These are phyloP conservation scores for Ecliptopera silaceata DNA, from an alignment of 2,888 invertebrate genomes.

Conservation along the genomic window DNA sequence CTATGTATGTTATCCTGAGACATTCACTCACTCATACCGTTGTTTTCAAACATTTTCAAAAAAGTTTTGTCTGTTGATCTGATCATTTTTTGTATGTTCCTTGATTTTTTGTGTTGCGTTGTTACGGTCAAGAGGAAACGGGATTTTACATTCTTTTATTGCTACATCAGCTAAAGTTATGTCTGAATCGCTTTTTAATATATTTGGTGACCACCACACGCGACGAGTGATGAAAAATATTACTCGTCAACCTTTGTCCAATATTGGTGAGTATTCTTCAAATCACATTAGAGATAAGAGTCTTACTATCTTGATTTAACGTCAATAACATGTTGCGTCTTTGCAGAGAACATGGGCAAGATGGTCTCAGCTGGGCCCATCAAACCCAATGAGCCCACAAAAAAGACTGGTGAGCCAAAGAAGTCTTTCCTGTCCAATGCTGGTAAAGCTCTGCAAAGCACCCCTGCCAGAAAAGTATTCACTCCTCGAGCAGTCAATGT, in stretches of 20 bases:
- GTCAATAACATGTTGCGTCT: background rate
- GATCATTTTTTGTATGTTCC: no score
- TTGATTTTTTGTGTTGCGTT: no score
- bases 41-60: no score
- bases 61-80: no score
- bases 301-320: background rate
- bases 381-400: constrained; percentile 67
- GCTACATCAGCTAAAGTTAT: constrained; percentile 38
- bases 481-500: constrained; percentile 64
- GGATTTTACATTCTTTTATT: background rate
- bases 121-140: no score
- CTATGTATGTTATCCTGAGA: no score
- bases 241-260: constrained; percentile 65
- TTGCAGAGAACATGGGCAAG: constrained; percentile 71
- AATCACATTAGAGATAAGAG: no score
- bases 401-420: constrained; percentile 60
- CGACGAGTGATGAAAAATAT: constrained; percentile 63
- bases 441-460: constrained; percentile 65
- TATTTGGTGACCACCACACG: constrained; percentile 67
- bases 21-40: no score
- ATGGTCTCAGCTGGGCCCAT: constrained; percentile 56
- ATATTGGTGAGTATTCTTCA: constrained; percentile 46
- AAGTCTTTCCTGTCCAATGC: constrained; percentile 70
- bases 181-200: constrained; percentile 68
- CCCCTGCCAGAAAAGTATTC: constrained; percentile 61